Conservation (phyloP, 2,797 vertebrate genomes). For the Paedocypris micromegethes region DNA sequence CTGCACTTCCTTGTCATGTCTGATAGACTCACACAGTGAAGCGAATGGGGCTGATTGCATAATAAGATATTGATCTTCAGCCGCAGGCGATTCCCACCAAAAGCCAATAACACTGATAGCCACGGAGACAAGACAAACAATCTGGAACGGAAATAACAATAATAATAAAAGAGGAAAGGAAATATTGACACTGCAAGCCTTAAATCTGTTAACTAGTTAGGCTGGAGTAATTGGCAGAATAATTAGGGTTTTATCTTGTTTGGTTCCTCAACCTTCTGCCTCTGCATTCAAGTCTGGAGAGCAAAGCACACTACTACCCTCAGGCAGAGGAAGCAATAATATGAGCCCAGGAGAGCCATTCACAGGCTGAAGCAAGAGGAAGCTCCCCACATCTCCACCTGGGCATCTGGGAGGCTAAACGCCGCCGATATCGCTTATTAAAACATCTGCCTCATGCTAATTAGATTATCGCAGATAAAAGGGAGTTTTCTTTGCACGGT, state of each 20-base stretch:
- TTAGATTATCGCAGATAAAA: conserved; percentile 83
- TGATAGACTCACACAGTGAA: conserved; percentile 55
- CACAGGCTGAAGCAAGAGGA: conserved; percentile 54
- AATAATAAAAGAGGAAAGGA: conserved; percentile 24
- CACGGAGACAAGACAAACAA: conserved; percentile 45
- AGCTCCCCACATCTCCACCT: conserved; percentile 66
- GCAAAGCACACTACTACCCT: conserved; percentile 72
- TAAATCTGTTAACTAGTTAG: conserved; percentile 51
- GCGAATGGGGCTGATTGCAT: conserved; percentile 44
- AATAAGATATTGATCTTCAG: conserved; percentile 52
- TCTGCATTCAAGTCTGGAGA: conserved; percentile 72
- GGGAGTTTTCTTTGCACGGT: conserved; percentile 81
- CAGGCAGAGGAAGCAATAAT: conserved; percentile 78
- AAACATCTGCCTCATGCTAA: conserved; percentile 83
- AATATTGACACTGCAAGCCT: conserved; percentile 36
- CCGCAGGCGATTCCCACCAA: conserved; percentile 41
- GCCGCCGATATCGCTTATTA: conserved; percentile 77
- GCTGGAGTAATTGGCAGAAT: conserved; percentile 52
- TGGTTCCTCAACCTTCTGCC: conserved; percentile 43
- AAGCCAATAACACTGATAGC: conserved; percentile 41
- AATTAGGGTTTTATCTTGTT: conserved; percentile 51
- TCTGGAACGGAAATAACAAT: not conserved
- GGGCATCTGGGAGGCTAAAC: conserved; percentile 77
- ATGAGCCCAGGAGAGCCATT: conserved; percentile 78
- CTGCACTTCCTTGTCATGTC: conserved; percentile 63